Evolutionary conservation across 2,888 invertebrate genomes (phyloP).

Genomic region (Netelia inedita): DNA sequence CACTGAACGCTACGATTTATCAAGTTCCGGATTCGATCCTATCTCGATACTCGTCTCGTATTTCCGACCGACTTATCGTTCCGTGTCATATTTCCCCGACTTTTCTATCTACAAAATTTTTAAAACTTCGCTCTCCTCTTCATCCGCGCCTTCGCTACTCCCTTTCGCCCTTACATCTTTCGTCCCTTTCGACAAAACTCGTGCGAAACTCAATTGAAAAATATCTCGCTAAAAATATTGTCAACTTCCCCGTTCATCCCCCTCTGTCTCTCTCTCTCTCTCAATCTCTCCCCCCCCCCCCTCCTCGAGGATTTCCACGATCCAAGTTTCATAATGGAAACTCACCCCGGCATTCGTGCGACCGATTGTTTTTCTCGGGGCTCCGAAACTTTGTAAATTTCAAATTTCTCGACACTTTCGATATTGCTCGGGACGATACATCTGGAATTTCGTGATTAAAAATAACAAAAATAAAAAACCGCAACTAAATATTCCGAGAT

Average conservation of each 20-base stretch:
- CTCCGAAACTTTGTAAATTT: slow-evolving; percentile 25
- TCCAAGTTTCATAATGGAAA: slow-evolving; percentile 20
- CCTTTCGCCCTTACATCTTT: slow-evolving; percentile 18
- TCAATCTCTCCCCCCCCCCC: neutral
- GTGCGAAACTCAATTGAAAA: slow-evolving; percentile 34
- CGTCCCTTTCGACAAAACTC: slow-evolving; percentile 23
- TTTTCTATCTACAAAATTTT: no score
- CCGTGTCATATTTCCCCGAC: no score
- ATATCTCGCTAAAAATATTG: slow-evolving; percentile 23
- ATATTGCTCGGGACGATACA: neutral
- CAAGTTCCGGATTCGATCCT: no score
- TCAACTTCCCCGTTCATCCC: no score
- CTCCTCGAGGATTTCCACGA: slow-evolving; percentile 20
- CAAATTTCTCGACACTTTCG: slow-evolving; percentile 13
- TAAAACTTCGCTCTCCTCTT: neutral
- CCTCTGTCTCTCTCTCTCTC: no score
- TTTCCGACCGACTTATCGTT: no score
- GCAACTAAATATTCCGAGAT: neutral
- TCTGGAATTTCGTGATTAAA: neutral
- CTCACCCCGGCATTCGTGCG: neutral
- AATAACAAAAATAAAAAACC: neutral
- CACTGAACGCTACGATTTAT: no score
- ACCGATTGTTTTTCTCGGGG: neutral
- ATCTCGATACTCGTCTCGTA: no score
- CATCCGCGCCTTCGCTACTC: neutral